Conservation (phyloP, 2,113 vertebrate species). For the Irena cyanogastra region DNA sequence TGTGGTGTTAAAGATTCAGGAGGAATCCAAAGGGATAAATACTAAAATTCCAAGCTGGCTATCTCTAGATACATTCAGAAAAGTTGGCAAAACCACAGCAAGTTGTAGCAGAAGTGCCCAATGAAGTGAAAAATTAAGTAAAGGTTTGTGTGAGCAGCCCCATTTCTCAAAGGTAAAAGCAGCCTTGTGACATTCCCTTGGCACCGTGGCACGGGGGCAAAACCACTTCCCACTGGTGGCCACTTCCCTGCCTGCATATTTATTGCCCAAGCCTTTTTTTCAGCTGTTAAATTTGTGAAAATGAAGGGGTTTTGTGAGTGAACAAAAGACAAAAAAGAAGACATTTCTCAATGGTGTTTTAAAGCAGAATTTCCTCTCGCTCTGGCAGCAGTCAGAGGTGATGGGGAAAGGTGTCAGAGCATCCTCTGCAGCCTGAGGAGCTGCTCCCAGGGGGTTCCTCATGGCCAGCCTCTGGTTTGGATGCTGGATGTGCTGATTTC, state of each 20-base stretch:
- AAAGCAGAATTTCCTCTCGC: neutral
- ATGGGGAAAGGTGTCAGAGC: neutral
- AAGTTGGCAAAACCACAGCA: neutral
- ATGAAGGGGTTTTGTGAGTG: neutral
- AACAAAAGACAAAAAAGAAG: neutral
- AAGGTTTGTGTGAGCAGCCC: neutral
- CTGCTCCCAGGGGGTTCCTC: neutral
- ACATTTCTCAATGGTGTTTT: neutral
- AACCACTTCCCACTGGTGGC: neutral
- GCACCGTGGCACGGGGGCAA: neutral
- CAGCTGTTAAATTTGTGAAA: neutral
- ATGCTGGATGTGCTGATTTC: neutral
- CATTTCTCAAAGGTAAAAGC: neutral
- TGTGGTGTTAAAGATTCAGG: neutral
- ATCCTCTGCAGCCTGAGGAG: rapidly evolving
- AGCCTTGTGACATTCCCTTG: neutral
- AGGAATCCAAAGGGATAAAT: neutral
- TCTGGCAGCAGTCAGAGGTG: neutral
- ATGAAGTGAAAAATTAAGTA: neutral
- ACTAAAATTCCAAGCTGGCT: neutral
- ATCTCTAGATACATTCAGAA: neutral
- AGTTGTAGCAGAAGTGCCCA: neutral
- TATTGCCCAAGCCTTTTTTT: neutral
- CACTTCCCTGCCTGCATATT: neutral
- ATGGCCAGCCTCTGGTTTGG: neutral